These are phyloP conservation scores for Hyaena hyaena DNA, from an alignment of 2,113 vertebrate genomes.

Conservation along the genomic window DNA sequence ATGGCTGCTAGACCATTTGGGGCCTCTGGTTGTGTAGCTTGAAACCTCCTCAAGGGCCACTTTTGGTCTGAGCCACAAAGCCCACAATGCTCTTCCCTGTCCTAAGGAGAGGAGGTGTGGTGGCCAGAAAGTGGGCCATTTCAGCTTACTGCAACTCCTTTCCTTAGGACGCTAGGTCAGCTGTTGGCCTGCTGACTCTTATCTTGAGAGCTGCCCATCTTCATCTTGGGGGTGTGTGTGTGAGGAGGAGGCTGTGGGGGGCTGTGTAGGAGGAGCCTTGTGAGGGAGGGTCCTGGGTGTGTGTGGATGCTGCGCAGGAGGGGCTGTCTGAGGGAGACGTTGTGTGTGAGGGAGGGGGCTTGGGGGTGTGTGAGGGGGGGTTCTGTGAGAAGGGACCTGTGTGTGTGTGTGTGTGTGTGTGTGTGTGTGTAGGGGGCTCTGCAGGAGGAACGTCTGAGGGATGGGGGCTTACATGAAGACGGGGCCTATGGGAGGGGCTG, in stretches of 20 bases:
- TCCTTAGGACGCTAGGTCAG: accelerated
- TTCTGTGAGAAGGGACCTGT: too few relatives aligned
- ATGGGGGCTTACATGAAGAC: too few relatives aligned
- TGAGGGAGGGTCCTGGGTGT: neutral
- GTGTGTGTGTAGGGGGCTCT: neutral
- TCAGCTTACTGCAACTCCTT: neutral
- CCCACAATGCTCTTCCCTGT: neutral
- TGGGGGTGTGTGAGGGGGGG: neutral
- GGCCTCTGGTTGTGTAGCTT: neutral
- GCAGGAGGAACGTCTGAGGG: neutral
- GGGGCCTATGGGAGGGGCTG: neutral
- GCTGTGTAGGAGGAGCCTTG: too few relatives aligned
- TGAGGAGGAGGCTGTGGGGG: neutral
- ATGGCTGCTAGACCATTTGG: neutral
- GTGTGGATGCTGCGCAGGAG: neutral
- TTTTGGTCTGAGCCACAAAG: neutral
- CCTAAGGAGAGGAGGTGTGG: neutral
- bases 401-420: too few relatives aligned
- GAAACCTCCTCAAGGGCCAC: neutral
- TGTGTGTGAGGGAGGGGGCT: too few relatives aligned
- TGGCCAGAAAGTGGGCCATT: neutral
- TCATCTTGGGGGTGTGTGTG: neutral
- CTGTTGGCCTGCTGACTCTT: neutral
- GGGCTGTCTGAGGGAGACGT: neutral
- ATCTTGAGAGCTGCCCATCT: neutral